Base-by-base conservation (phyloP, 2,113 vertebrate species). In the Festucalex cinctus region DNA sequence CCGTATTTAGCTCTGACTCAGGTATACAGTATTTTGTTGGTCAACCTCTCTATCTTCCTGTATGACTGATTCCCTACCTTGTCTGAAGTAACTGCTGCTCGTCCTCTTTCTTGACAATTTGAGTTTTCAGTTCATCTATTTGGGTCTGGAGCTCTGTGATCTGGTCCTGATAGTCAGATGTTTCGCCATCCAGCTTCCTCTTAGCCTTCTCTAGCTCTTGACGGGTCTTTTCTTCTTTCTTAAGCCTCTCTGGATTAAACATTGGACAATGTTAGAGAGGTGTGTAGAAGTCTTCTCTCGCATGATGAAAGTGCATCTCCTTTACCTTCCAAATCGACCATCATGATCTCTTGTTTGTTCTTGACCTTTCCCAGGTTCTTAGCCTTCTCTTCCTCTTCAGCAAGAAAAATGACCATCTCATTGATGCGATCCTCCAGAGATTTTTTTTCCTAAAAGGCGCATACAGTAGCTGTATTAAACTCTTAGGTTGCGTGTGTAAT, bases 291-390 rank as follows among this genome's bases (percentile, higher is more conserved):
- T 6, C 9, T 14, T 61, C 1, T 1, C 13, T 63, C 5, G 17
- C 62, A 46, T 17, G 62, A 6, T 2, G 13, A 64, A n/a, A 4
- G 46, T 37, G 26, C 7, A 32, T 16, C 54, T 57, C 1, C 14
- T 66, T 87, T 80, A 98, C 97, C 97, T 92, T 99, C 97, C 70
- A 99, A 86, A 78, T 99, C 96, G 0, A 92, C 93, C 91, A 99
- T 95, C 95, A 99, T 97, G 90, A 98, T 94, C 86, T 99, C 97
- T 85, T 99, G 97, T 86, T 99, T 99, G 87, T 99, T 99, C 83
- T 95, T 95, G 73, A 95, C 82, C 77, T 99, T 99, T 65, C 95
- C 91, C 83, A 98, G 83, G 82, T 96, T 99, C 83, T 99, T 99
- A 59, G 96, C 94, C 84, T 98, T 98, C 86, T 99, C 97, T 77